A percentile compares a stretch with the other conserved stretches of the same genome.
These are phyloP conservation scores for Thalassoma bifasciatum DNA, from an alignment of 2,113 vertebrate species.

Conservation along the genomic window DNA sequence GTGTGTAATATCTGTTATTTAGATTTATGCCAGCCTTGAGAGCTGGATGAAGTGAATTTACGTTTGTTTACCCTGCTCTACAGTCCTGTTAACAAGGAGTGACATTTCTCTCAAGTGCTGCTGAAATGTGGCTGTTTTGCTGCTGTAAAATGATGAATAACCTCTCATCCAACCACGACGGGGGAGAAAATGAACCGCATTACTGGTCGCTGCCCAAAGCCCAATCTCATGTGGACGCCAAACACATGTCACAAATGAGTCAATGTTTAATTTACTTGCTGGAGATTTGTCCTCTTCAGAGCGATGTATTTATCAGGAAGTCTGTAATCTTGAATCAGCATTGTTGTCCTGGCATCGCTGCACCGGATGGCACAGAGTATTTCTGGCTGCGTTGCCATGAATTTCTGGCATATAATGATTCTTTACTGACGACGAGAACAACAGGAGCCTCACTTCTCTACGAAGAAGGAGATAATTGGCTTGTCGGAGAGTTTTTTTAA, in stretches of 20 bases:
- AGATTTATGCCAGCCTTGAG: background rate
- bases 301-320: constrained; percentile 45
- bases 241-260: constrained; percentile 56
- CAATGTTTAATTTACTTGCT: constrained; percentile 74
- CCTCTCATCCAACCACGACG: constrained; percentile 24
- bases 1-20: constrained; percentile 7
- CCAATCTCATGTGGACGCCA: constrained; percentile 16
- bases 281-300: constrained; percentile 54
- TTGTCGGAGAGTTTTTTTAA: constrained; percentile 21
- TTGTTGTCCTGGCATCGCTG: constrained; percentile 34
- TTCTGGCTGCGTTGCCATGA: constrained; percentile 16
- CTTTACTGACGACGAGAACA: constrained; percentile 43
- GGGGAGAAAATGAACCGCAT: constrained; percentile 48
- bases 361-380: background rate
- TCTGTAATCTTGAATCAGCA: constrained; percentile 54
- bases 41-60: constrained; percentile 17
- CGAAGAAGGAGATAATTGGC: constrained; percentile 52
- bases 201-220: background rate
- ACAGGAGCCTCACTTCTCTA: constrained; percentile 46
- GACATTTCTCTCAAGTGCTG: constrained; percentile 28
- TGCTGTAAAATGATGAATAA: constrained; percentile 43
- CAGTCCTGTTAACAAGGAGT: background rate
- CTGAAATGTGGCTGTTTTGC: constrained; percentile 33
- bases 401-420: constrained; percentile 39
- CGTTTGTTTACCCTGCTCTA: background rate